Percentiles rank a stretch among this genome's conserved stretches.
phyloP scores from a whole-genome alignment of 2,888 invertebrate genomes.

The Catocala nupta region DNA sequence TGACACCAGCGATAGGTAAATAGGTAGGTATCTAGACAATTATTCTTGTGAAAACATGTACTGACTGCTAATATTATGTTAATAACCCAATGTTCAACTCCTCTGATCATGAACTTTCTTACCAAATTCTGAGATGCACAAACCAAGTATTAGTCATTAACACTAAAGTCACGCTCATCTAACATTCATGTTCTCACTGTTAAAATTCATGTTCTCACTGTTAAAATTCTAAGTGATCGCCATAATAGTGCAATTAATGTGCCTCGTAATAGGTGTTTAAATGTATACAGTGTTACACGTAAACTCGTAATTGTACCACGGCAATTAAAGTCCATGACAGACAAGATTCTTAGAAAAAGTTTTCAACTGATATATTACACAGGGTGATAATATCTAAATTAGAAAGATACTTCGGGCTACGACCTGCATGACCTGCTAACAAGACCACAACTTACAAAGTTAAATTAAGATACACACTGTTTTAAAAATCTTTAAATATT shows the following conservation, averaged over 20 bases:
- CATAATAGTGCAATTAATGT: conserved; percentile 48
- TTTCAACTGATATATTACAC: conserved; percentile 44
- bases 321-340: conserved; percentile 51
- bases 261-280: conserved; percentile 49
- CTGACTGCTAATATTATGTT: too few relatives aligned
- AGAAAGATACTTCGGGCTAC: conserved; percentile 36
- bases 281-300: conserved; percentile 40
- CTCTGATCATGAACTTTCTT: background rate
- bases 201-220: conserved; percentile 48
- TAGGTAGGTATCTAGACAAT: too few relatives aligned
- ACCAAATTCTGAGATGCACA: background rate
- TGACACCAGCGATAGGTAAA: too few relatives aligned
- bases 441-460: background rate
- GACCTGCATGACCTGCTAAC: conserved; percentile 21
- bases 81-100: too few relatives aligned
- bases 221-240: conserved; percentile 42
- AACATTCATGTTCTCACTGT: conserved; percentile 53
- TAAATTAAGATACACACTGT: too few relatives aligned
- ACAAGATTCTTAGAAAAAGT: conserved; percentile 54
- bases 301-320: conserved; percentile 50
- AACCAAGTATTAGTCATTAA: conserved; percentile 15
- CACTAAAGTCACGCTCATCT: conserved; percentile 48
- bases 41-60: too few relatives aligned
- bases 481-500: too few relatives aligned
- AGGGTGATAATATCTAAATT: conserved; percentile 52